Base-by-base conservation (phyloP, 2,888 invertebrate species). In the Isotomurus palustris region DNA sequence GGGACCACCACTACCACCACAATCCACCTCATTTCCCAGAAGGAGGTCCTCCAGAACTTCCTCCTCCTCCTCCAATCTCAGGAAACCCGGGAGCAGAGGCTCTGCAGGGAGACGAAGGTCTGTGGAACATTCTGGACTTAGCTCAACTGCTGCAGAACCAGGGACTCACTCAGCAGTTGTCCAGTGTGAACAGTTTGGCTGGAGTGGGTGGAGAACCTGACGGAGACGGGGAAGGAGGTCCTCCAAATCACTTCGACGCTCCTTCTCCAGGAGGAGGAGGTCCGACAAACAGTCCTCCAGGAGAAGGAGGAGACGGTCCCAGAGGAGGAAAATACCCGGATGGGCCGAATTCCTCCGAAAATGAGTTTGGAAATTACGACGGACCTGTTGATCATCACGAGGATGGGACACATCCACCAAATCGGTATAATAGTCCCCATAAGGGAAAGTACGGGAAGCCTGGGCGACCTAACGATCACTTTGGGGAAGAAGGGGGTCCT, bases 71-170 rank as follows among this genome's bases (percentile, higher is more conserved):
- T 19, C 38, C 21, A 21, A 38, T 38, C 24, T 43, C 22, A 43
- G 43, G 6, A 24, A 51, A 14, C n/a, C 50, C 32, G 12, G 22
- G 25, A 5, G 22, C 35, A n/a, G 50, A 19, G 2, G 36, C 21
- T 21, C 51, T 52, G 14, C 47, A 38, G 1, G 59, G 53, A 29
- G 59, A 54, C 22, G 59, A 47, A 19, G 36, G 49, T 14, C 40
- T 59, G 10, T 55, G 55, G 51, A 47, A 52, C n/a, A 59, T 59
- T 22, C n/a, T 59, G 10, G 51, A 59, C 24, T 25, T 59, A 10
- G 59, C 59, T 17, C 48, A 55, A 21, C 44, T 59, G 52, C 19
- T 58, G 3, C 41, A 55, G 14, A 59, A 55, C 10, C 12, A 32
- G 12, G 12, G 12, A 32, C n/a, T n/a, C n/a, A n/a, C n/a, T n/a